These are phyloP conservation scores for Dendrolimus kikuchii DNA, from an alignment of 1,140 invertebrate species.

Conservation along the genomic window DNA sequence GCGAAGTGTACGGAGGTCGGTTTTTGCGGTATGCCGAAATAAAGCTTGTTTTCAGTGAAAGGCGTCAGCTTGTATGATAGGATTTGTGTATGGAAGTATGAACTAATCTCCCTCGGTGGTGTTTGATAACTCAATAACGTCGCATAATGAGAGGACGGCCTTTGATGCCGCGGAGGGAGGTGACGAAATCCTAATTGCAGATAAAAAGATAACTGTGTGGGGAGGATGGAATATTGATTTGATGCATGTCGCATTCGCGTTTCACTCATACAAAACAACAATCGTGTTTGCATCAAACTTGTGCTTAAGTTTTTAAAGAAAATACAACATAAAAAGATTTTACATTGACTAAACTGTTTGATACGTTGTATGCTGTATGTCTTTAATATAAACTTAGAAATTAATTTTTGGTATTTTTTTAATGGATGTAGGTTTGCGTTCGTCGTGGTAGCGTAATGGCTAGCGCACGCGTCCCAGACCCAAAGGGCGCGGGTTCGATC, in stretches of 20 bases:
- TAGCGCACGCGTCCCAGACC: too few species aligned
- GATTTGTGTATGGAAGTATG: slow-evolving; percentile 70
- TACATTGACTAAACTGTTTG: too few species aligned
- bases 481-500: too few species aligned
- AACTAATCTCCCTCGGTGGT: slow-evolving; percentile 62
- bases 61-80: slow-evolving; percentile 70
- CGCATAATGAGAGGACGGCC: slow-evolving; percentile 63
- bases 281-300: too few species aligned
- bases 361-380: too few species aligned
- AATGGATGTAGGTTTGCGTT: too few species aligned
- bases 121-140: slow-evolving; percentile 69
- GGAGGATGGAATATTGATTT: slow-evolving; percentile 27
- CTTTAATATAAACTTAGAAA: too few species aligned
- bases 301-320: too few species aligned
- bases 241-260: not conserved
- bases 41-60: slow-evolving; percentile 59
- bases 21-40: slow-evolving; percentile 62
- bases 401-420: too few species aligned
- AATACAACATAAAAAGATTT: too few species aligned
- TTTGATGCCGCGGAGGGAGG: slow-evolving; percentile 55
- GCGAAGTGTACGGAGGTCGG: not conserved
- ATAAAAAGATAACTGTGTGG: slow-evolving; percentile 66
- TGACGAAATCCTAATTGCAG: slow-evolving; percentile 70
- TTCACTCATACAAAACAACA: too few species aligned
- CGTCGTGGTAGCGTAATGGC: too few species aligned